Evolutionary conservation across 2,888 invertebrate species (phyloP).

Genomic region (Sarcophaga rosellei): DNA sequence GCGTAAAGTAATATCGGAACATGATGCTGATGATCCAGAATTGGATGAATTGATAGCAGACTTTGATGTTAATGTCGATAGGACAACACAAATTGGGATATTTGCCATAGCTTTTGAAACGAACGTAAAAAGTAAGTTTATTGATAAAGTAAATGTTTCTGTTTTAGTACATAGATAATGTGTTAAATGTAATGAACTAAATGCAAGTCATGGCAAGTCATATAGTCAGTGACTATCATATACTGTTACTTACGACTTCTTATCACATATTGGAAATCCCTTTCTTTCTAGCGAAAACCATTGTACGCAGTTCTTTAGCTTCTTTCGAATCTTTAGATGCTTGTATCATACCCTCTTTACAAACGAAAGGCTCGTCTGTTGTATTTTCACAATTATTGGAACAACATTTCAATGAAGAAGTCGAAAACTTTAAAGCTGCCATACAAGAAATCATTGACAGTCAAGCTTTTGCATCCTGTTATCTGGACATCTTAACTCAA

Average conservation of each 20-base stretch:
- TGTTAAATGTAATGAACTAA: too few relatives aligned
- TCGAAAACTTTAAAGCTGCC: slow-evolving; percentile 74
- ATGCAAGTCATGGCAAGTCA: too few relatives aligned
- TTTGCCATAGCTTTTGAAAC: slow-evolving; percentile 79
- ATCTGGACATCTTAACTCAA: slow-evolving; percentile 74
- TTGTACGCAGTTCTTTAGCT: slow-evolving; percentile 78
- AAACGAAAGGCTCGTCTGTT: slow-evolving; percentile 70
- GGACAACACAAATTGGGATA: slow-evolving; percentile 79
- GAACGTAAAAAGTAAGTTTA: slow-evolving; percentile 74
- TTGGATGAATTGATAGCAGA: slow-evolving; percentile 79
- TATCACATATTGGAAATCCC: too few relatives aligned
- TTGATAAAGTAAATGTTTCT: background rate
- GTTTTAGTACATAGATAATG: too few relatives aligned
- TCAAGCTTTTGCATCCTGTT: slow-evolving; percentile 75
- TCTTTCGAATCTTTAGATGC: slow-evolving; percentile 80
- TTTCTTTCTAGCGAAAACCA: slow-evolving; percentile 74
- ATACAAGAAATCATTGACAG: slow-evolving; percentile 79
- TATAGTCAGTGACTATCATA: too few relatives aligned
- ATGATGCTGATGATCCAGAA: slow-evolving; percentile 70
- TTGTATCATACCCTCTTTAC: slow-evolving; percentile 78
- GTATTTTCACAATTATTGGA: slow-evolving; percentile 77
- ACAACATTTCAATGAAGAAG: slow-evolving; percentile 79
- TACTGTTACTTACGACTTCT: too few relatives aligned
- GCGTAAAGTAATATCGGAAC: slow-evolving; percentile 70
- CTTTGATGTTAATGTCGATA: slow-evolving; percentile 80